Percentiles rank a stretch among this genome's conserved stretches.
Evolutionary conservation across 1,140 invertebrate genomes (phyloP).

Genomic region (Drosophila paulistorum): DNA sequence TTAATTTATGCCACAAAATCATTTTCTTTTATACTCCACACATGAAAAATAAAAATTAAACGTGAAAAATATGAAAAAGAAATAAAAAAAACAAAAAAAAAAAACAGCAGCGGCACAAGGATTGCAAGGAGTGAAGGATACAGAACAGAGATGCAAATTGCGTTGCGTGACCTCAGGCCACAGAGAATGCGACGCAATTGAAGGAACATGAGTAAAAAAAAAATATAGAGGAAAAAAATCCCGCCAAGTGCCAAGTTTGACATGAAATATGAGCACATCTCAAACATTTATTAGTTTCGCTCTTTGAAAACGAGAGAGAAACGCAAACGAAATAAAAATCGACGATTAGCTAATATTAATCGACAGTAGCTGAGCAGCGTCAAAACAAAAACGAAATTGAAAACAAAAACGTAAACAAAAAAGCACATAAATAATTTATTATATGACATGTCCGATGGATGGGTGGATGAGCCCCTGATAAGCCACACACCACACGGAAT

Average conservation of each 20-base stretch:
- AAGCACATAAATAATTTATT: constrained; percentile 60
- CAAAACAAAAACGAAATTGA: constrained; percentile 58
- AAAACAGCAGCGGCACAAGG: constrained; percentile 23
- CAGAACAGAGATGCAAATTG: constrained; percentile 71
- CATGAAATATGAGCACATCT: constrained; percentile 70
- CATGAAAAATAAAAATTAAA: constrained; percentile 73
- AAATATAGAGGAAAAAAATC: constrained; percentile 49
- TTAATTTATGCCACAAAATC: constrained; percentile 82
- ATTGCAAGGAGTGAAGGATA: constrained; percentile 16
- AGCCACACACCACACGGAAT: constrained; percentile 23
- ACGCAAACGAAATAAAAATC: constrained; percentile 43
- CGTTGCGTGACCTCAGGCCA: constrained; percentile 66
- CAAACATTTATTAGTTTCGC: constrained; percentile 43
- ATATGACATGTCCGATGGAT: constrained; percentile 44
- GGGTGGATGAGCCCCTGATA: constrained; percentile 39
- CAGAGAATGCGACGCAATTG: constrained; percentile 65
- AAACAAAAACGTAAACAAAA: constrained; percentile 61
- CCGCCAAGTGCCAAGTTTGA: constrained; percentile 73
- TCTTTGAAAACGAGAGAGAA: constrained; percentile 43
- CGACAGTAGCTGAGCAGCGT: not conserved
- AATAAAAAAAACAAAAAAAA: constrained; percentile 36
- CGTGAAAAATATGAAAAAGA: constrained; percentile 60
- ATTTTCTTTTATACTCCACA: constrained; percentile 76
- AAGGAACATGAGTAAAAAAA: constrained; percentile 33
- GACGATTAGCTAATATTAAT: constrained; percentile 21